A percentile compares a stretch with the other conserved stretches of the same genome.
Evolutionary conservation across 2,888 invertebrate genomes (phyloP).

Genomic region (Drosophila recens): DNA sequence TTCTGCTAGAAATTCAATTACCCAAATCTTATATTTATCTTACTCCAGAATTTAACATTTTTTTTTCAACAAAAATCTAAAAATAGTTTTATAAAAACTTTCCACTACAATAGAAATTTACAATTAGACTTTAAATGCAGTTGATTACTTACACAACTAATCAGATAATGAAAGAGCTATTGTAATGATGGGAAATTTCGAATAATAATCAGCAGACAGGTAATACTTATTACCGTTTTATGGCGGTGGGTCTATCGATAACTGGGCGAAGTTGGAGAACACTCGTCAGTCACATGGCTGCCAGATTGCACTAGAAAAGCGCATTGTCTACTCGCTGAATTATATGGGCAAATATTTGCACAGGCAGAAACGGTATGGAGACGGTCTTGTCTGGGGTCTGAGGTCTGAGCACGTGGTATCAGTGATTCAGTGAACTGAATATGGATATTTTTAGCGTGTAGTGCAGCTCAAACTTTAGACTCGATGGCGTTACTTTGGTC

Average conservation of each 20-base stretch:
- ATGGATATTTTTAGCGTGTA: slow-evolving; percentile 42
- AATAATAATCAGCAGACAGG: slow-evolving; percentile 47
- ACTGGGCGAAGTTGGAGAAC: background rate
- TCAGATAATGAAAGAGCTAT: slow-evolving; percentile 15
- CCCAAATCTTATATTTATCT: too few species aligned
- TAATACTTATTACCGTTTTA: slow-evolving; percentile 20
- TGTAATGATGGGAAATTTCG: slow-evolving; percentile 25
- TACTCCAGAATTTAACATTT: too few species aligned
- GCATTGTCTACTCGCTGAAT: slow-evolving; percentile 36
- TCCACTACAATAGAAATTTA: background rate
- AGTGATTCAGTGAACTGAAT: slow-evolving; percentile 62
- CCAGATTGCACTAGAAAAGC: slow-evolving; percentile 27
- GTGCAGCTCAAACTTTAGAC: slow-evolving; percentile 49
- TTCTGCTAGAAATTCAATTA: background rate
- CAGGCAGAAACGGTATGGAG: slow-evolving; percentile 29
- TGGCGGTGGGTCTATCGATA: slow-evolving; percentile 23
- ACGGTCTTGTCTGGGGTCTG: slow-evolving; percentile 18
- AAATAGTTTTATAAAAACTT: too few species aligned
- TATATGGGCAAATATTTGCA: slow-evolving; percentile 42
- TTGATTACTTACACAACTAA: slow-evolving; percentile 5
- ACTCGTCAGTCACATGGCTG: slow-evolving; percentile 35
- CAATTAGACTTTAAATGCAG: background rate
- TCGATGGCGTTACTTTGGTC: slow-evolving; percentile 31
- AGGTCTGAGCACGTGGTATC: slow-evolving; percentile 58
- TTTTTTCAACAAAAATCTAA: too few species aligned